These are phyloP conservation scores for Sarcoramphus papa DNA, from an alignment of 2,797 vertebrate genomes.

Conservation along the genomic window DNA sequence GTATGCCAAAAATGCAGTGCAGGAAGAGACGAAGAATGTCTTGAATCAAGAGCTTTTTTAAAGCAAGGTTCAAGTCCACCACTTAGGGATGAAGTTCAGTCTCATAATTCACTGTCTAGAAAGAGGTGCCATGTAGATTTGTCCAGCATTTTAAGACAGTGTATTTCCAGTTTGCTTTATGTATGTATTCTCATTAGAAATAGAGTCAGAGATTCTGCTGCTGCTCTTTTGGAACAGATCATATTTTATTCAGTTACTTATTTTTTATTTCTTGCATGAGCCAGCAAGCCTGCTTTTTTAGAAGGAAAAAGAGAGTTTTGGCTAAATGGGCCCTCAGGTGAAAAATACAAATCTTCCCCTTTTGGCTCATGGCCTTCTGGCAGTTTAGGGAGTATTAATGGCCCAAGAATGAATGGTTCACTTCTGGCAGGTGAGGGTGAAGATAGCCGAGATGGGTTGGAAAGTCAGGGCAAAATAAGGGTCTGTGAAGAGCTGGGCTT, in stretches of 20 bases:
- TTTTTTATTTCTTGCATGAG: not conserved
- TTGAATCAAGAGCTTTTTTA: not conserved
- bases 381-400: not conserved
- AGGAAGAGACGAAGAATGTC: not conserved
- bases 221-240: not conserved
- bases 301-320: not conserved
- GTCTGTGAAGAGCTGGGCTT: not conserved
- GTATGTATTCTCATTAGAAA: not conserved
- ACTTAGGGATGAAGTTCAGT: not conserved
- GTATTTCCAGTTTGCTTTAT: not conserved
- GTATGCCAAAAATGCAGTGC: not conserved
- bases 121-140: not conserved
- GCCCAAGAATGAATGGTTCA: not conserved
- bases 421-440: not conserved
- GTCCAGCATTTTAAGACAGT: not conserved
- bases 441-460: not conserved
- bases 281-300: not conserved
- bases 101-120: not conserved
- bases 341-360: not conserved
- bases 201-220: not conserved
- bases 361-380: not conserved
- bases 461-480: not conserved
- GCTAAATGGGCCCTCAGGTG: fast-evolving
- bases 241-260: not conserved
- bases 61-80: not conserved